phyloP scores from a whole-genome alignment of 2,113 vertebrate genomes.

The Lophius piscatorius region DNA sequence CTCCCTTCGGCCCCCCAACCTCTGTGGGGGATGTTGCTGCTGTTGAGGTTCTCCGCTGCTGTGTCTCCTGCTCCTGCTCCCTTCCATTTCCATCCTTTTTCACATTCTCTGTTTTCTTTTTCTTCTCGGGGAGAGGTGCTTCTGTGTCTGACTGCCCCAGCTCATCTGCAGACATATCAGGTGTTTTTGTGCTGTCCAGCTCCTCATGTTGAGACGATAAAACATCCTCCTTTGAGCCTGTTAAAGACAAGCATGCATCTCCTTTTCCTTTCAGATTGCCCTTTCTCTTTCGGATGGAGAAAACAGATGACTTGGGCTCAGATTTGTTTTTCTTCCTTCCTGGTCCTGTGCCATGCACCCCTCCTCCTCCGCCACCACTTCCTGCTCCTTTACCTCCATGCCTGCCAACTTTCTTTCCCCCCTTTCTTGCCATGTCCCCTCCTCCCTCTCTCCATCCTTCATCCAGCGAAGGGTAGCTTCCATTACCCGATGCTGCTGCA shows the following conservation, averaged over 20 bases:
- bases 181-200: slow-evolving; percentile 89
- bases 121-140: slow-evolving; percentile 73
- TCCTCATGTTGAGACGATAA: slow-evolving; percentile 83
- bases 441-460: slow-evolving; percentile 85
- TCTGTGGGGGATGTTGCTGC: slow-evolving; percentile 51
- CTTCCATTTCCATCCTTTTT: neutral
- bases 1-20: slow-evolving; percentile 84
- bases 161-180: slow-evolving; percentile 91
- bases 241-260: slow-evolving; percentile 69
- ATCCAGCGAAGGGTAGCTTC: slow-evolving; percentile 81
- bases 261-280: slow-evolving; percentile 85
- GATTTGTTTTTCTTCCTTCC: slow-evolving; percentile 89
- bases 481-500: slow-evolving; percentile 72
- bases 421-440: slow-evolving; percentile 87
- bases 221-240: slow-evolving; percentile 89
- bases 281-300: slow-evolving; percentile 94
- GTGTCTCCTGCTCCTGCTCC: slow-evolving; percentile 5
- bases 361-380: slow-evolving; percentile 68
- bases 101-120: slow-evolving; percentile 48
- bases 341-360: slow-evolving; percentile 57
- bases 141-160: slow-evolving; percentile 89
- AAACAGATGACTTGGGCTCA: slow-evolving; percentile 89
- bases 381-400: slow-evolving; percentile 81
- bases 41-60: slow-evolving; percentile 16
- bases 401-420: slow-evolving; percentile 86